Evolutionary conservation across 2,888 invertebrate genomes (phyloP).

Genomic region (Osedax frankpressi): DNA sequence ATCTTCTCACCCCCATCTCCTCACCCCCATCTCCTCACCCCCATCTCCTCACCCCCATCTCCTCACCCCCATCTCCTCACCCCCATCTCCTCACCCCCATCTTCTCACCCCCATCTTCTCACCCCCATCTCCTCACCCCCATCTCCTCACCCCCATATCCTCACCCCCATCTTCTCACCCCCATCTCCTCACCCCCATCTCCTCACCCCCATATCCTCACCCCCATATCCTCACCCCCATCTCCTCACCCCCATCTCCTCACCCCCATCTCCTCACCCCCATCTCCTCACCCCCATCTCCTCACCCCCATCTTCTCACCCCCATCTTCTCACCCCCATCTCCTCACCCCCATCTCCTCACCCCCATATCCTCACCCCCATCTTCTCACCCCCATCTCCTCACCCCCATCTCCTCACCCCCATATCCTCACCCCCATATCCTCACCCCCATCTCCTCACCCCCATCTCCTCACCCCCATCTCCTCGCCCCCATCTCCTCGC

Average conservation of each 20-base stretch:
- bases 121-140: slow-evolving; percentile 42
- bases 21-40: slow-evolving; percentile 50
- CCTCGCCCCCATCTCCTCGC: too few relatives aligned
- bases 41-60: slow-evolving; percentile 56
- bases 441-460: too few relatives aligned
- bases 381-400: background rate
- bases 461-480: too few relatives aligned
- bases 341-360: too few relatives aligned
- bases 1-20: background rate
- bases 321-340: too few relatives aligned
- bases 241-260: background rate
- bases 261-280: background rate
- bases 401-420: background rate
- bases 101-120: background rate
- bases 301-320: too few relatives aligned
- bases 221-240: background rate
- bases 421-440: background rate
- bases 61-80: background rate
- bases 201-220: too few relatives aligned
- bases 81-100: too few relatives aligned
- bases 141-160: slow-evolving; percentile 51
- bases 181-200: too few relatives aligned
- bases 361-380: background rate
- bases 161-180: slow-evolving; percentile 86
- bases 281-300: background rate